These are phyloP conservation scores for Actinostola sp. DNA, from an alignment of 92 coral and sea anemone genomes.

Conservation along the genomic window DNA sequence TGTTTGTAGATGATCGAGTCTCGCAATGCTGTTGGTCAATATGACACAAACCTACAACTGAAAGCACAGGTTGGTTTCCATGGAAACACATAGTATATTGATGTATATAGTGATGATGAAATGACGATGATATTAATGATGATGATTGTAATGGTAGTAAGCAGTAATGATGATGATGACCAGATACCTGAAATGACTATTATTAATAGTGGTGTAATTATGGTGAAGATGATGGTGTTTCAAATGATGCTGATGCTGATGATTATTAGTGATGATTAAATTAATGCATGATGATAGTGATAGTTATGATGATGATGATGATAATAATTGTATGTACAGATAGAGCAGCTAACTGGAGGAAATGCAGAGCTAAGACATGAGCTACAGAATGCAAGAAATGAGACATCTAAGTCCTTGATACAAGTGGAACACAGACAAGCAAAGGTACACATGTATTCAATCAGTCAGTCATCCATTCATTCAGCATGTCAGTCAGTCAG, in stretches of 20 bases:
- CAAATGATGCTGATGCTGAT: no score
- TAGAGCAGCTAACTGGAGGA: slow-evolving; percentile 92
- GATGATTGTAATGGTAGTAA: not conserved
- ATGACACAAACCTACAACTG: slow-evolving; percentile 85
- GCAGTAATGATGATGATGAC: not conserved
- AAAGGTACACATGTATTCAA: no score
- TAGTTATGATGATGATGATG: no score
- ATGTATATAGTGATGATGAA: no score
- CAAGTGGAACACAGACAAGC: slow-evolving; percentile 79
- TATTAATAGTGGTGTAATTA: no score
- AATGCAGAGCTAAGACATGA: slow-evolving; percentile 91
- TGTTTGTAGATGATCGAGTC: slow-evolving; percentile 99
- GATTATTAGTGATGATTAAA: no score
- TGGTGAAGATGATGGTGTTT: no score
- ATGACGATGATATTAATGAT: no score
- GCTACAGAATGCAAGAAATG: slow-evolving; percentile 88
- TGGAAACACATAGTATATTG: not conserved
- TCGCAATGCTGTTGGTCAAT: slow-evolving; percentile 97
- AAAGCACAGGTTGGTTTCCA: slow-evolving; percentile 76
- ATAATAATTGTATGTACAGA: slow-evolving; percentile 25
- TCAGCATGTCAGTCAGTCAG: no score
- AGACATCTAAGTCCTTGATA: slow-evolving; percentile 79
- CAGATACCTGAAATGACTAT: no score
- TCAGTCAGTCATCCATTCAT: no score
- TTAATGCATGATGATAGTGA: no score